Conservation (phyloP, 2,113 vertebrate species). For the Anser cygnoides region DNA sequence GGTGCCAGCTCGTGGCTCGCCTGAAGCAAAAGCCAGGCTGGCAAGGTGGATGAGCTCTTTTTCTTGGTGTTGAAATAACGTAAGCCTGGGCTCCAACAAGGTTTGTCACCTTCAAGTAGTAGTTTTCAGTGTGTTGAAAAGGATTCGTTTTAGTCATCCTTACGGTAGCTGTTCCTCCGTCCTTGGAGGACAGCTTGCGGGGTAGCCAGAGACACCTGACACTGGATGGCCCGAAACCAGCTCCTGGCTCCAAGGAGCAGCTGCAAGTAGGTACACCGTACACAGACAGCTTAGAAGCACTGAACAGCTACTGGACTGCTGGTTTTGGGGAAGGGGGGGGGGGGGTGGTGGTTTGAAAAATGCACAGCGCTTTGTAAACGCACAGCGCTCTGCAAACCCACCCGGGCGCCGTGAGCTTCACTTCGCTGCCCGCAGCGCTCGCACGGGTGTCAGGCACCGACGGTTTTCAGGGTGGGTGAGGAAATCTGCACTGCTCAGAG, state of each 20-base stretch:
- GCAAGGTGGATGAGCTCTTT: neutral
- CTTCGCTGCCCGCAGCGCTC: neutral
- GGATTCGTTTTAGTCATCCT: conserved; percentile 11
- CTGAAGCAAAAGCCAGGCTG: neutral
- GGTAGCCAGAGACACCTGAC: neutral
- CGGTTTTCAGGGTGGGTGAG: neutral
- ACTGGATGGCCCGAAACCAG: neutral
- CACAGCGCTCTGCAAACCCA: neutral
- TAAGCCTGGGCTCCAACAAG: neutral
- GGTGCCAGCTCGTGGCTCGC: neutral
- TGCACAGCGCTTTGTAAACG: fast-evolving
- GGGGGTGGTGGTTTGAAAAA: neutral
- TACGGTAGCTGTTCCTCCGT: neutral
- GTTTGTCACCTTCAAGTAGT: neutral
- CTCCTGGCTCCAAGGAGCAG: neutral
- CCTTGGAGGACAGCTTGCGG: neutral
- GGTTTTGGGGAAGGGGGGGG: neutral
- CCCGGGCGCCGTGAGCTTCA: neutral
- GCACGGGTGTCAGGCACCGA: neutral
- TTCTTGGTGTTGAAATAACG: neutral
- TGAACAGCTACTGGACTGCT: neutral
- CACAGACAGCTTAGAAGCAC: neutral
- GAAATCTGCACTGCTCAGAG: neutral
- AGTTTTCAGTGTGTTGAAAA: neutral
- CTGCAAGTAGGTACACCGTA: neutral